A percentile compares a stretch with the other conserved stretches of the same genome.
Conservation (phyloP, 2,797 vertebrate genomes). For the Scolopax rusticola region DNA sequence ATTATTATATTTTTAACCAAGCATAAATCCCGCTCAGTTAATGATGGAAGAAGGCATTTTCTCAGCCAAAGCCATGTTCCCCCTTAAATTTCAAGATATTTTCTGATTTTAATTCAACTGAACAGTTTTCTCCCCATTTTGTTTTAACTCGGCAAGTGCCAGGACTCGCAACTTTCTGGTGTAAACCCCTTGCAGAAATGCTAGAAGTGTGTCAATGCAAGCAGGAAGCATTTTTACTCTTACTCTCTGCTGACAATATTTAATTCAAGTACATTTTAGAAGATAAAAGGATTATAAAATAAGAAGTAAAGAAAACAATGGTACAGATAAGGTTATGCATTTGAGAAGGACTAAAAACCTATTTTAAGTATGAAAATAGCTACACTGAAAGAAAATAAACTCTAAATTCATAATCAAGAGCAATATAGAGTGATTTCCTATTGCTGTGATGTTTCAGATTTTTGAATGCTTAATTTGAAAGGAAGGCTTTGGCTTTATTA, state of each 20-base stretch:
- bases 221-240: not conserved
- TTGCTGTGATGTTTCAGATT: constrained; percentile 9
- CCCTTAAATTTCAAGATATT: constrained; percentile 3
- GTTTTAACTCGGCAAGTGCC: constrained; percentile 5
- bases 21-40: not conserved
- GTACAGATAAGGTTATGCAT: not conserved
- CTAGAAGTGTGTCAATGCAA: not conserved
- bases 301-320: not conserved
- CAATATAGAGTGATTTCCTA: constrained; percentile 27
- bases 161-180: constrained; percentile 5
- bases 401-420: not conserved
- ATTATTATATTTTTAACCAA: not conserved
- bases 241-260: not conserved
- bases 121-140: not conserved
- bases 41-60: not conserved
- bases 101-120: constrained; percentile 23
- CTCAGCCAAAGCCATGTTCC: not conserved
- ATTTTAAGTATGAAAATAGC: constrained; percentile 4
- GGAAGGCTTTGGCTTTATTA: constrained; percentile 21
- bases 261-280: not conserved
- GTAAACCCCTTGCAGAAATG: constrained; percentile 17
- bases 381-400: not conserved
- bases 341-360: not conserved
- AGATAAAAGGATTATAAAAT: not conserved
- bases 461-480: constrained; percentile 41